Base-by-base conservation (phyloP, 2,113 vertebrate species). In the Climacteris rufus region DNA sequence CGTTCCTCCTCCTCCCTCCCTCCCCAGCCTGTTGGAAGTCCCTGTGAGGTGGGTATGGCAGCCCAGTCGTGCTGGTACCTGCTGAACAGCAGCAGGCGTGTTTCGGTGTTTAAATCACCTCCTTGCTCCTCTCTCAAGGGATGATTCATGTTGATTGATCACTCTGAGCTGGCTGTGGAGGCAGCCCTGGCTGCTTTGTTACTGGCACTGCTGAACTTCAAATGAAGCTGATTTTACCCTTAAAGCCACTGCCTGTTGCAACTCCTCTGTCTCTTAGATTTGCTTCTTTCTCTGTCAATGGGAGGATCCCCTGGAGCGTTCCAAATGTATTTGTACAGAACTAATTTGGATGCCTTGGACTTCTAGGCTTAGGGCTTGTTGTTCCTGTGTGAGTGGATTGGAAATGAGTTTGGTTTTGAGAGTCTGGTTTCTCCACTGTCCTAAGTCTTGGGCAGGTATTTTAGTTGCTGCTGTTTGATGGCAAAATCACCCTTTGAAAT, bases 91-190 rank as follows among this genome's bases (percentile, higher is more conserved):
- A 91, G 77, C 70, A 59, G 92, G 77, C 91, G 91, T 94, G 87
- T 93, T 63, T 24, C 70, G 30, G 90, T 50, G 82, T 44, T 82
- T 91, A 80, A 96, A 94, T 94, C 86, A 54, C 59, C 52, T 74
- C 81, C 70, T 53, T 60, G 83, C 87, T 60, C 31, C 74, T 91
- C 54, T 57, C 89, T 35, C 45, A 5, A 28, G 89, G 28, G 66
- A 77, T 96, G 94, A 94, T 86, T 95, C 95, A 94, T 20, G 77
- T 54, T 83, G 95, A 96, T 92, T 93, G 94, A 96, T 96, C 84
- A 92, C 70, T 28, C 11, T 1, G 92, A 49, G 94, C 83, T 69
- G 84, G 57, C 45, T 0, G 25, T 54, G 95, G 76, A 96, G 65
- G 75, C 53, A 70, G 81, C 53, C 42, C 77, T 47, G 68, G 42